Conservation (phyloP, 2,113 vertebrate species). For the Tragelaphus strepsiceros region DNA sequence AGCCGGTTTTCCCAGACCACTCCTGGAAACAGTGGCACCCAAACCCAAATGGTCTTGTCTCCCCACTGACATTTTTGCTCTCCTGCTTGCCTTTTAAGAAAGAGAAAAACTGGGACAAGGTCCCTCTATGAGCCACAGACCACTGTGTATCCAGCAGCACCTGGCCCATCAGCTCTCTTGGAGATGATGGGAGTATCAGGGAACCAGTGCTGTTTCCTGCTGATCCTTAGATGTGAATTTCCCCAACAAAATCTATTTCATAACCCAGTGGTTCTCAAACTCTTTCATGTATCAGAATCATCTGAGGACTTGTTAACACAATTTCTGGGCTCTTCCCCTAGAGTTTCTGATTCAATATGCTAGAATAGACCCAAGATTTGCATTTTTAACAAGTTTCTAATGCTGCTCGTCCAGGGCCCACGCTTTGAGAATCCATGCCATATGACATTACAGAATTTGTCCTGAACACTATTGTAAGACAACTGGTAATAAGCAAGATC, state of each 20-base stretch:
- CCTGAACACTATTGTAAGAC: not conserved
- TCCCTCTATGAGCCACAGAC: not conserved
- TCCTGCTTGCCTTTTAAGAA: not conserved
- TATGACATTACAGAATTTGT: not conserved
- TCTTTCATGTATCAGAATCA: not conserved
- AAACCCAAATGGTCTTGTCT: not conserved
- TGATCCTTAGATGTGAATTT: not conserved
- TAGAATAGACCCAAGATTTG: not conserved
- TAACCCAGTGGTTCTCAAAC: not conserved
- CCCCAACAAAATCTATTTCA: not conserved
- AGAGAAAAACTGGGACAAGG: not conserved
- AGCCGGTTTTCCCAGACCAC: not conserved
- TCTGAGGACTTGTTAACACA: not conserved
- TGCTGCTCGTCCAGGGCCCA: not conserved
- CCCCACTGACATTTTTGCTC: not conserved
- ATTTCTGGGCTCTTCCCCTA: not conserved
- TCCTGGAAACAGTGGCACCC: not conserved
- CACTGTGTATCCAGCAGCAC: not conserved
- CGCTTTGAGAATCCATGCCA: not conserved
- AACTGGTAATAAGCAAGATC: not conserved
- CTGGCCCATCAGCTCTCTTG: not conserved
- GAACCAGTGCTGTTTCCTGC: not conserved
- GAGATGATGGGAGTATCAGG: not conserved
- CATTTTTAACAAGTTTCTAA: conserved; percentile 10
- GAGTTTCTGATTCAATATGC: not conserved